Conservation (phyloP, 2,888 invertebrate genomes). For the Eupithecia centaureata region DNA sequence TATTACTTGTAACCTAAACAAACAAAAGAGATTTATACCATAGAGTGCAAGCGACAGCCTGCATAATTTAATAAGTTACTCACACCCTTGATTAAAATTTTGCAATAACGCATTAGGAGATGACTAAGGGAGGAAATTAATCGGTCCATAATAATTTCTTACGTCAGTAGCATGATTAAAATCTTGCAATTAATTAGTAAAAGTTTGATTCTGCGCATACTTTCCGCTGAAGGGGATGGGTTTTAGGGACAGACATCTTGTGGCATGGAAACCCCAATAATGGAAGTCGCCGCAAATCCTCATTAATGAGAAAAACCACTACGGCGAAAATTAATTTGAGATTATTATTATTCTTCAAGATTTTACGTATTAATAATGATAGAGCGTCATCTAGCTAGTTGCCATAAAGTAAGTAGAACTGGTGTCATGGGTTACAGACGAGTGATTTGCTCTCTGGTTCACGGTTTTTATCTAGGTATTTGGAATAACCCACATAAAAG, state of each 20-base stretch:
- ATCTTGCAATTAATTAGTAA: constrained; percentile 81
- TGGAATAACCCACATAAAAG: not conserved
- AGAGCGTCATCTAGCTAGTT: not conserved
- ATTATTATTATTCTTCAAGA: not conserved
- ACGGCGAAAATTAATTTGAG: not conserved
- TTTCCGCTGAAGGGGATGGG: constrained; percentile 52
- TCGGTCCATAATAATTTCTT: constrained; percentile 80
- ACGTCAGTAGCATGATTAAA: constrained; percentile 80
- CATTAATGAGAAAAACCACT: constrained; percentile 3
- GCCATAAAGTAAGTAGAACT: not conserved
- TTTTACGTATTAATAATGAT: not conserved
- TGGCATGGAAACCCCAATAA: not conserved
- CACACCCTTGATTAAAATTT: constrained; percentile 83
- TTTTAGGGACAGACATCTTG: constrained; percentile 32
- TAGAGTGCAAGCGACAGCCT: constrained; percentile 81
- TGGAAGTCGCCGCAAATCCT: not conserved
- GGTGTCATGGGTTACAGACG: not conserved
- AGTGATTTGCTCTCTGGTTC: not conserved
- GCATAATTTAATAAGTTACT: constrained; percentile 82
- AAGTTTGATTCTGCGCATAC: constrained; percentile 61
- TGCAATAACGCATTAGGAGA: constrained; percentile 79
- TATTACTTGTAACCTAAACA: constrained; percentile 60
- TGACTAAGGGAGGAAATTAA: constrained; percentile 80
- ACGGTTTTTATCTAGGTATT: not conserved
- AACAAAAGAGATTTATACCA: constrained; percentile 74